Evolutionary conservation across 2,113 vertebrate species (phyloP).

Genomic region (Oreochromis tanganicae): DNA sequence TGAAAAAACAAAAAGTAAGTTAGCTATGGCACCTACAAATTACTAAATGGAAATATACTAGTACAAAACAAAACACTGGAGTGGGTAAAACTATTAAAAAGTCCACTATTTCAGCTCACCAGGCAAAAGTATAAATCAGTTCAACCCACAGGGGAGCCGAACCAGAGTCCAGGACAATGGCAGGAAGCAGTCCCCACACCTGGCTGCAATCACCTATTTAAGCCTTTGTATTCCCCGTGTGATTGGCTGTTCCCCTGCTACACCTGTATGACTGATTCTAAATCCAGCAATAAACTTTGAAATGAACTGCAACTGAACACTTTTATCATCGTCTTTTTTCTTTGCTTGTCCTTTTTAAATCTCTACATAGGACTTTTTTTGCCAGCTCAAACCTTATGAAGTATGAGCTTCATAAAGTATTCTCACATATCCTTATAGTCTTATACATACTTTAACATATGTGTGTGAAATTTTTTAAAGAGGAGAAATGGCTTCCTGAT

Average conservation of each 20-base stretch:
- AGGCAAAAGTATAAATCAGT: not conserved
- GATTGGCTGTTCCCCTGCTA: not conserved
- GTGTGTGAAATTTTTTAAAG: not conserved
- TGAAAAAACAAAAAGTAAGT: not conserved
- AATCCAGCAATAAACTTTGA: not conserved
- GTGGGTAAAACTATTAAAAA: not conserved
- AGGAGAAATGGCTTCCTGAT: conserved; percentile 1
- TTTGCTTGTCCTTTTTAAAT: not conserved
- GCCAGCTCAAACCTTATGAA: not conserved
- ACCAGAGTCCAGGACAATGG: not conserved
- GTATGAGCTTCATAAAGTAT: not conserved
- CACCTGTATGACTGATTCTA: not conserved
- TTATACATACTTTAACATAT: not conserved
- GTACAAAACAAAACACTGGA: not conserved
- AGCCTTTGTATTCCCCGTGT: not conserved
- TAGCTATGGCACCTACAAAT: not conserved
- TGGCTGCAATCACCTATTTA: not conserved
- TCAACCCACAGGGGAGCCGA: not conserved
- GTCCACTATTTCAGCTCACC: not conserved
- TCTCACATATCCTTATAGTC: not conserved
- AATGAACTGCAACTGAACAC: not conserved
- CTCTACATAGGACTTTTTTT: not conserved
- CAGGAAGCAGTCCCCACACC: not conserved
- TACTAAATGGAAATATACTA: not conserved
- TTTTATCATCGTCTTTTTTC: not conserved